These are phyloP conservation scores for Helogale parvula DNA, from an alignment of 2,113 vertebrate genomes.

Conservation along the genomic window DNA sequence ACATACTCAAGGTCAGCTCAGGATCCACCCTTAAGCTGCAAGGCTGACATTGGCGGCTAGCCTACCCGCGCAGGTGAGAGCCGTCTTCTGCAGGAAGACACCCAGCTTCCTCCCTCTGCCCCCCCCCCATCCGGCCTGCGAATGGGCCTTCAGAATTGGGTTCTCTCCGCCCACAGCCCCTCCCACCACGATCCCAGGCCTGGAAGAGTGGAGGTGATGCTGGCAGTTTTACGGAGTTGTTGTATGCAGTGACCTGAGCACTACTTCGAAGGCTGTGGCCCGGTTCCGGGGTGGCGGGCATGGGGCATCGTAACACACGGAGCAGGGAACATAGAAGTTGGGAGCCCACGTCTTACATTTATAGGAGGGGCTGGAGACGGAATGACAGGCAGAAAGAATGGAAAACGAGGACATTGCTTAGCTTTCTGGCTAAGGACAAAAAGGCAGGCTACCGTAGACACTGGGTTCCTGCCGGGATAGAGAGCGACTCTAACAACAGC, in stretches of 20 bases:
- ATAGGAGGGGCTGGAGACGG: not conserved
- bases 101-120: not conserved
- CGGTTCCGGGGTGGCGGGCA: not conserved
- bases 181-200: not conserved
- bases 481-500: too few species aligned
- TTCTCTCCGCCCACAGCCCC: not conserved
- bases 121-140: too few species aligned
- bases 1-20: not conserved
- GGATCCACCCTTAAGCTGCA: too few species aligned
- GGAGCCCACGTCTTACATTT: not conserved
- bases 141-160: not conserved
- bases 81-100: not conserved
- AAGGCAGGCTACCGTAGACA: not conserved
- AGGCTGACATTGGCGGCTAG: too few species aligned
- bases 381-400: not conserved
- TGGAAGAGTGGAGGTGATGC: not conserved
- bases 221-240: not conserved
- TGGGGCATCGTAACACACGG: not conserved
- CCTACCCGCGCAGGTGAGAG: too few species aligned
- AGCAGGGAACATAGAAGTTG: not conserved
- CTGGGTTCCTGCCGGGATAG: not conserved
- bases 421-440: not conserved
- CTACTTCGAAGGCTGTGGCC: not conserved
- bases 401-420: not conserved
- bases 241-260: not conserved